Conservation (phyloP, 2,113 vertebrate genomes). For the Rostratula benghalensis region DNA sequence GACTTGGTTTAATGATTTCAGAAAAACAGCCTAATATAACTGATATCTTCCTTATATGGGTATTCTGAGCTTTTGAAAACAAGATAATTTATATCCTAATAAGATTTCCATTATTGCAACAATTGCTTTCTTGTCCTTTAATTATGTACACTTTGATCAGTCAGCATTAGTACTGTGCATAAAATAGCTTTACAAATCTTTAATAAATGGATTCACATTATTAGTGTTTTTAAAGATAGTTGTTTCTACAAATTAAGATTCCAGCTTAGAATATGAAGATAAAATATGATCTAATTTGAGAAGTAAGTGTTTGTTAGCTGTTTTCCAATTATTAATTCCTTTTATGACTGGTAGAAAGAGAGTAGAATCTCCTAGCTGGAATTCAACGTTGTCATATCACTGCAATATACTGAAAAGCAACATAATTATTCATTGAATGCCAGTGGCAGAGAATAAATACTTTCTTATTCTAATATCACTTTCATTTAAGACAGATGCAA, state of each 20-base stretch:
- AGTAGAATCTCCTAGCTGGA: constrained; percentile 26
- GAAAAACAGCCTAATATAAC: not conserved
- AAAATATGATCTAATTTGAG: constrained; percentile 63
- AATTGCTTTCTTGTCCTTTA: constrained; percentile 44
- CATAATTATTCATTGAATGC: constrained; percentile 66
- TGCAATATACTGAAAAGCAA: constrained; percentile 44
- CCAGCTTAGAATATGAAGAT: constrained; percentile 37
- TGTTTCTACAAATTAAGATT: constrained; percentile 45
- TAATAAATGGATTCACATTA: not conserved
- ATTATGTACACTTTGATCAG: constrained; percentile 44
- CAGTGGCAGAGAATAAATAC: constrained; percentile 49
- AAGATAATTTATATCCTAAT: constrained; percentile 34
- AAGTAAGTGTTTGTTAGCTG: constrained; percentile 51
- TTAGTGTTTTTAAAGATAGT: constrained; percentile 39
- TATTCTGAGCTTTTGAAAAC: constrained; percentile 6
- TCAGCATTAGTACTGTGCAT: not conserved
- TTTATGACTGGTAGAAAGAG: constrained; percentile 32
- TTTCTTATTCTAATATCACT: constrained; percentile 39
- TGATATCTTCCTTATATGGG: not conserved
- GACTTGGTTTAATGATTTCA: not conserved
- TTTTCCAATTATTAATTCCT: constrained; percentile 55
- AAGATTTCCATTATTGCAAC: not conserved
- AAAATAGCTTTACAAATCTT: constrained; percentile 45
- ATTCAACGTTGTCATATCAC: constrained; percentile 36
- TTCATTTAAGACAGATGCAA: constrained; percentile 34